Percentiles rank a stretch among this genome's conserved stretches.
phyloP scores from a whole-genome alignment of 53 echinoderm and acorn worm genomes.

The Crossaster papposus region DNA sequence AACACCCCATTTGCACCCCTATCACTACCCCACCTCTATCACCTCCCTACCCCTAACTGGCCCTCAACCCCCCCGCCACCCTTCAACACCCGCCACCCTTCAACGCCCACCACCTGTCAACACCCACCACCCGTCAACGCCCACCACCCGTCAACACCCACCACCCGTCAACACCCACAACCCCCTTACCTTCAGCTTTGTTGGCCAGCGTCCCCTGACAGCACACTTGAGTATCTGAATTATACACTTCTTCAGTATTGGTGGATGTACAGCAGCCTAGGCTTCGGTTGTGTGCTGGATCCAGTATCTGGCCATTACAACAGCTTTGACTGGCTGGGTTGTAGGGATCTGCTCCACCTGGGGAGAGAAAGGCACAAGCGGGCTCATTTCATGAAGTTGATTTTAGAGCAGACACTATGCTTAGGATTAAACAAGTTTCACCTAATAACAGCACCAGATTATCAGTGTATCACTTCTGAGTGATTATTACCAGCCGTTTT shows the following conservation, averaged over 20 bases:
- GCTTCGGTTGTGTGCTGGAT: background rate
- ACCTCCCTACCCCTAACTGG: too few relatives aligned
- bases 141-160: background rate
- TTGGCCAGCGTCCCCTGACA: conserved; percentile 7
- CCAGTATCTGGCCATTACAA: conserved; percentile 52
- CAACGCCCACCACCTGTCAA: too few relatives aligned
- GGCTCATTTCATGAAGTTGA: background rate
- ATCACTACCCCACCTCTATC: too few relatives aligned
- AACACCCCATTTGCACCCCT: too few relatives aligned
- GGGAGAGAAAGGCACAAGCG: background rate
- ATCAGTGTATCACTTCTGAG: too few relatives aligned
- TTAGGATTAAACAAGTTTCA: background rate
- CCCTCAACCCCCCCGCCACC: too few relatives aligned
- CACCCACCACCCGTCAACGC: too few relatives aligned
- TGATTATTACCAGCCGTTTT: too few relatives aligned
- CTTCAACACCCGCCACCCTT: too few relatives aligned
- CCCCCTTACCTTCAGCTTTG: conserved; percentile 22
- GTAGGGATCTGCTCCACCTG: conserved; percentile 60
- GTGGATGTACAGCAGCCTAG: background rate
- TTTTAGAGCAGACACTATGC: background rate
- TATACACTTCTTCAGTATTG: background rate
- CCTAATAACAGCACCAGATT: too few relatives aligned
- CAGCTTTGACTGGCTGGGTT: conserved; percentile 57
- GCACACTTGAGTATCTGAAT: background rate
- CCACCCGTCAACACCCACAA: background rate